phyloP scores from a whole-genome alignment of 2,797 vertebrate species.

The Sebastes miniatus region DNA sequence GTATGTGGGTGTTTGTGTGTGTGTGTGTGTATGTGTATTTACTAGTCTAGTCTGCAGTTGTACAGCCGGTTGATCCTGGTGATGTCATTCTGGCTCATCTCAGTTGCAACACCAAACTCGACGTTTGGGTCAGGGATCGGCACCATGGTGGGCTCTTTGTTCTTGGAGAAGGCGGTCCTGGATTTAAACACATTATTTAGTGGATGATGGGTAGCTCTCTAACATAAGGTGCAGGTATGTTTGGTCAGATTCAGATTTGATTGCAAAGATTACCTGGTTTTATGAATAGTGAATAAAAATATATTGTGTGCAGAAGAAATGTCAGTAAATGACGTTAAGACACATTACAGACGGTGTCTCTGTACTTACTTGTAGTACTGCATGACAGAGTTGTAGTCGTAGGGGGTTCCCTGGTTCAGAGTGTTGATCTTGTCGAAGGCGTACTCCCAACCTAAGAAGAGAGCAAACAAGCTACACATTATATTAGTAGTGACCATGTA shows the following conservation, averaged over 20 bases:
- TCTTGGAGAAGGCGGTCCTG: neutral
- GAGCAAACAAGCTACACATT: neutral
- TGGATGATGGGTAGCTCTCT: neutral
- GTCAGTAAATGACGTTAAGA: neutral
- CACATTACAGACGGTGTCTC: neutral
- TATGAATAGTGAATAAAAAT: neutral
- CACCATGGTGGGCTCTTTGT: neutral
- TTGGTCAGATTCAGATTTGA: neutral
- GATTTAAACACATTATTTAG: neutral
- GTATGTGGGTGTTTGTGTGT: neutral
- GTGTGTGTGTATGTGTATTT: neutral
- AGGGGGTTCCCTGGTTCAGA: constrained; percentile 33
- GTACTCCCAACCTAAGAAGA: constrained; percentile 18
- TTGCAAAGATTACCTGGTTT: neutral
- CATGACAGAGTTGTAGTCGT: constrained; percentile 52
- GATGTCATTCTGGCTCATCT: neutral
- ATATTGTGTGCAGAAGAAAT: neutral
- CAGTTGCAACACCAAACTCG: neutral
- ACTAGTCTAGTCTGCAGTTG: neutral
- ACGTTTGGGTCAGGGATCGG: neutral
- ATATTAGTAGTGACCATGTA: neutral
- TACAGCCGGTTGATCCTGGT: neutral
- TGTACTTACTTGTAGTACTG: constrained; percentile 31
- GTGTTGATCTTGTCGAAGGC: constrained; percentile 37
- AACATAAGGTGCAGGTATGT: neutral